phyloP scores from a whole-genome alignment of 2,888 invertebrate genomes.

The Fissipunctia ypsillon region DNA sequence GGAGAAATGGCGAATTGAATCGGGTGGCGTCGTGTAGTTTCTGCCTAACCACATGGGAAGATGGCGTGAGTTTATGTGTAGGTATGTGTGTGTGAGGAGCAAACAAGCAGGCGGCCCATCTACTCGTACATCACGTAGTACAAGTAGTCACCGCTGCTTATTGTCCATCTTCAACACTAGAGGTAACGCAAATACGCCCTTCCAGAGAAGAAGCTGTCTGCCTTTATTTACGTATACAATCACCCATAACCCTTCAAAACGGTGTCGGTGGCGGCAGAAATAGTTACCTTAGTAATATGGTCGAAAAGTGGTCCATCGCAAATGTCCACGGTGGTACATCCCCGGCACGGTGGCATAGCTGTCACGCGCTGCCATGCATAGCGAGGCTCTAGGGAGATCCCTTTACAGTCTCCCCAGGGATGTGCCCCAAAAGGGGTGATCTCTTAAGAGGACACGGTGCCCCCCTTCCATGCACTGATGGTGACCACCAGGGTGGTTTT shows the following conservation, averaged over 20 bases:
- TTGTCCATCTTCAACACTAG: neutral
- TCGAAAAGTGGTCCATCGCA: too few relatives aligned
- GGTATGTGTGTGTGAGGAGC: neutral
- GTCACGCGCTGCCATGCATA: neutral
- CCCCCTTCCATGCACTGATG: neutral
- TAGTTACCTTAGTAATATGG: too few relatives aligned
- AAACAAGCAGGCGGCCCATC: neutral
- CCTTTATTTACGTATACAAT: neutral
- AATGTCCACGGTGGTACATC: too few relatives aligned
- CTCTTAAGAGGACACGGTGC: neutral
- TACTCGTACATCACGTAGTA: too few relatives aligned
- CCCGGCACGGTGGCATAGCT: neutral
- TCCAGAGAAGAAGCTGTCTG: neutral
- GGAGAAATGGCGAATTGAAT: neutral
- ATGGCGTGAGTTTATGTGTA: neutral
- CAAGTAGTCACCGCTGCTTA: neutral
- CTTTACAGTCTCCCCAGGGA: neutral
- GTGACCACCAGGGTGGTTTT: neutral
- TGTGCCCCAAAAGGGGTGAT: too few relatives aligned
- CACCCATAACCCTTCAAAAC: neutral
- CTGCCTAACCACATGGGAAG: neutral
- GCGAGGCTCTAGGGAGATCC: fast-evolving
- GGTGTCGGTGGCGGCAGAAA: fast-evolving
- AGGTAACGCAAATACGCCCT: too few relatives aligned
- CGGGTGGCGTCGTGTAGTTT: neutral